Percentiles rank a stretch among this genome's conserved stretches.
Conservation (phyloP, 2,113 vertebrate genomes). For the Hyaena hyaena region DNA sequence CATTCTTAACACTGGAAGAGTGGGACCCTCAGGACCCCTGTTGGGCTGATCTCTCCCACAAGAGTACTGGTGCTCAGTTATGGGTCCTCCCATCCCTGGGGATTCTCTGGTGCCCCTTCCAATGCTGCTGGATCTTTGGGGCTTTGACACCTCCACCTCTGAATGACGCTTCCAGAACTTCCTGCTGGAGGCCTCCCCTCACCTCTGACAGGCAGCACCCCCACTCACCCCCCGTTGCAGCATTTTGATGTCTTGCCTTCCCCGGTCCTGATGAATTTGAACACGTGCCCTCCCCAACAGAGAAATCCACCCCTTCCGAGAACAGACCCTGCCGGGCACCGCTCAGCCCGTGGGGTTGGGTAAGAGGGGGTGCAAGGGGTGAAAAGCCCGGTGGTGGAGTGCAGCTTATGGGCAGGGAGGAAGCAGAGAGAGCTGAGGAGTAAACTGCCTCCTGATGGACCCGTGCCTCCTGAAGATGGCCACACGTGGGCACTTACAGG, state of each 20-base stretch:
- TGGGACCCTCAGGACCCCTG: no score
- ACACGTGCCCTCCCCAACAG: no score
- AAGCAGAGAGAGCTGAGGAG: neutral
- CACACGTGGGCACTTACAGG: neutral
- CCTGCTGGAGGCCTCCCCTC: neutral
- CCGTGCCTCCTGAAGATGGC: neutral
- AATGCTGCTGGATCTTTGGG: neutral
- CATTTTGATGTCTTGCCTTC: neutral
- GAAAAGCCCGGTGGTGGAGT: fast-evolving
- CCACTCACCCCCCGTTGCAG: fast-evolving
- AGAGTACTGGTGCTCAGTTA: neutral
- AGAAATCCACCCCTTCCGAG: neutral
- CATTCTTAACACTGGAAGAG: neutral
- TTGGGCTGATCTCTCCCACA: no score
- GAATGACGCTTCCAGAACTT: neutral
- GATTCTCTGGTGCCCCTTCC: neutral
- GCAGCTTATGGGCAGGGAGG: neutral
- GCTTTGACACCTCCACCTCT: neutral
- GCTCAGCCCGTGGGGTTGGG: neutral
- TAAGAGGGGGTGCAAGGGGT: no score
- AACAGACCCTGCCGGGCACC: neutral
- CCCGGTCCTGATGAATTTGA: neutral
- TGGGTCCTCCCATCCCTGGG: fast-evolving
- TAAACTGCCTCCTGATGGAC: no score
- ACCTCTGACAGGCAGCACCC: neutral